Evolutionary conservation across 2,113 vertebrate genomes (phyloP).

Genomic region (Heliornis fulica): DNA sequence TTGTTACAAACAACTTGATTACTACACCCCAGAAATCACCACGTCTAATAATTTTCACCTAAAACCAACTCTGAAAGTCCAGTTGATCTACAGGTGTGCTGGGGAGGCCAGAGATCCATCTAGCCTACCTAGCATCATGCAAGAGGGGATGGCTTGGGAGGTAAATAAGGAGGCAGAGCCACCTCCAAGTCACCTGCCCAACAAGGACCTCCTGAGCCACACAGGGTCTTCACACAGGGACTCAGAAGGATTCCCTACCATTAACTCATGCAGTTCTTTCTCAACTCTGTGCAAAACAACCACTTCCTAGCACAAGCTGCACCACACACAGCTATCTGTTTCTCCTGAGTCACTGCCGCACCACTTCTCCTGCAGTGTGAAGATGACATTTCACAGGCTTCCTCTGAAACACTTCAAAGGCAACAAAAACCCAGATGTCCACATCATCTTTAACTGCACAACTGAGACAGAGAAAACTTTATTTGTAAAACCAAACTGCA

Average conservation of each 20-base stretch:
- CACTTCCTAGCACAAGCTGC: not conserved
- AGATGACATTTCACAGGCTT: accelerated
- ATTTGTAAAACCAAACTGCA: accelerated
- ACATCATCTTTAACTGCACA: not conserved
- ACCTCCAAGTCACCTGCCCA: not conserved
- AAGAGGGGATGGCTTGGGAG: not conserved
- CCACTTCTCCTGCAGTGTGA: accelerated
- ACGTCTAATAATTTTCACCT: accelerated
- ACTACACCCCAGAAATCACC: too few species aligned
- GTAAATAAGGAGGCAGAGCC: not conserved
- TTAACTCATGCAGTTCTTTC: accelerated
- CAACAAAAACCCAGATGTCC: accelerated
- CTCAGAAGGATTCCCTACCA: not conserved
- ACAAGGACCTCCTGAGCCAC: not conserved
- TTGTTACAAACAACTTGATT: too few species aligned
- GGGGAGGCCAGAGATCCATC: not conserved
- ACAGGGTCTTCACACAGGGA: accelerated
- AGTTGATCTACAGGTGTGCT: not conserved
- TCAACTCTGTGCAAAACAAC: not conserved
- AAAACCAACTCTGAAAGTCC: not conserved
- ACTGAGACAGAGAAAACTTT: not conserved
- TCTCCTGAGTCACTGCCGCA: accelerated
- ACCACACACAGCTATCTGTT: accelerated
- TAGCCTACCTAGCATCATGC: accelerated
- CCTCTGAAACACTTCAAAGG: not conserved